Conservation (phyloP, 2,797 vertebrate species). For the Hypotaenidia okinawae region DNA sequence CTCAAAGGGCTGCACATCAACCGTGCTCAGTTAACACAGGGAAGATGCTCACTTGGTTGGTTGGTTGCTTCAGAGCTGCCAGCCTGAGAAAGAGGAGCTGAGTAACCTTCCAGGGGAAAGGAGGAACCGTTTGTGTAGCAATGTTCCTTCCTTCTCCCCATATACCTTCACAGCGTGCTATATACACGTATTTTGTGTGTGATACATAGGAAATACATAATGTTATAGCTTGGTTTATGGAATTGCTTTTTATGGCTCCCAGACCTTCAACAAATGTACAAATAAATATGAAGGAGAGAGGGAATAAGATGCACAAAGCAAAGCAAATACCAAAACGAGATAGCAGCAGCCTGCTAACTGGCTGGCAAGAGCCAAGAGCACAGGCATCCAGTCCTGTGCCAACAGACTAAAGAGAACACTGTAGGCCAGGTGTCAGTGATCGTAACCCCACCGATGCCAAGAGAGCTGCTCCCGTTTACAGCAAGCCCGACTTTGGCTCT, state of each 20-base stretch:
- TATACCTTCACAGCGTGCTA: not conserved
- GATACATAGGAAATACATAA: not conserved
- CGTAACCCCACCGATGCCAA: conserved; percentile 39
- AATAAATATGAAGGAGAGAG: not conserved
- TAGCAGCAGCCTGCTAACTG: conserved; percentile 20
- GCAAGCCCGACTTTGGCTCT: not conserved
- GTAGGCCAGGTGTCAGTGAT: conserved; percentile 58
- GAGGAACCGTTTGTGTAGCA: not conserved
- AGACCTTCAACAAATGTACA: not conserved
- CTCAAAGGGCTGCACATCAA: not conserved
- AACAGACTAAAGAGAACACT: conserved; percentile 19
- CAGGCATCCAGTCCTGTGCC: conserved; percentile 53
- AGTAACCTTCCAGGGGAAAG: not conserved
- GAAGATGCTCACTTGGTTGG: not conserved
- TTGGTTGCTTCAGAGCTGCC: not conserved
- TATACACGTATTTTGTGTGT: not conserved
- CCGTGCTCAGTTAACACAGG: not conserved
- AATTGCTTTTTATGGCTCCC: conserved; percentile 24
- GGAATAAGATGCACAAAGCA: not conserved
- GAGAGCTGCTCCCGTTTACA: not conserved
- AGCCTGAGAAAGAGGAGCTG: not conserved
- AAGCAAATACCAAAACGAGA: not conserved
- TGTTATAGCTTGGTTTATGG: not conserved
- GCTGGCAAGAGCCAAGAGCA: conserved; percentile 26
- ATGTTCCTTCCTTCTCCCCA: not conserved